These are phyloP conservation scores for Panthera tigris DNA, from an alignment of 2,113 vertebrate genomes.

Conservation along the genomic window DNA sequence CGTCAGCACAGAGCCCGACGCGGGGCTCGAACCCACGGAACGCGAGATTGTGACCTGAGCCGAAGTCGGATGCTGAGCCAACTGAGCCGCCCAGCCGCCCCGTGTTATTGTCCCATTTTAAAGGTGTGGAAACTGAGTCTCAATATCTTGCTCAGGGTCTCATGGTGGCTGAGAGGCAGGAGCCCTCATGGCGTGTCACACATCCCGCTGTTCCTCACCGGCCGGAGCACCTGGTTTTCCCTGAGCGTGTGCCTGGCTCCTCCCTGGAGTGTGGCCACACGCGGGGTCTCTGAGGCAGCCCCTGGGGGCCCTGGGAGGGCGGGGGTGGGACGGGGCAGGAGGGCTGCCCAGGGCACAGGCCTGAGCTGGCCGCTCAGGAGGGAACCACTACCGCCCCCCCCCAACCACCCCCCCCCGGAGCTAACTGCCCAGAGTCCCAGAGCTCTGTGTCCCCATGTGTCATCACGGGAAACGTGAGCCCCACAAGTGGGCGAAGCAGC, in stretches of 20 bases:
- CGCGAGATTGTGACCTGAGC: neutral
- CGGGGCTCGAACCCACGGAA: neutral
- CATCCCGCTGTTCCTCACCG: neutral
- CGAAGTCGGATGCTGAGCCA: neutral
- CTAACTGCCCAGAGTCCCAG: slow-evolving; percentile 48
- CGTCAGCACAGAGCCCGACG: accelerated
- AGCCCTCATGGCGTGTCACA: neutral
- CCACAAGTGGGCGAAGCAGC: neutral
- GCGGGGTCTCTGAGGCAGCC: neutral
- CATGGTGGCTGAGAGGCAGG: neutral
- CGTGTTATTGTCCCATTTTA: neutral
- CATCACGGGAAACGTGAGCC: slow-evolving; percentile 49
- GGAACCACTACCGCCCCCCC: slow-evolving; percentile 54
- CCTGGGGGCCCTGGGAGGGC: neutral
- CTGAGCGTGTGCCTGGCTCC: too few relatives aligned
- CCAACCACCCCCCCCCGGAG: neutral
- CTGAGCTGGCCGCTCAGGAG: neutral
- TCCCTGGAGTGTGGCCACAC: neutral
- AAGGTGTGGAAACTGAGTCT: neutral
- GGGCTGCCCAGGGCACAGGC: neutral
- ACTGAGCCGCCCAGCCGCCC: neutral
- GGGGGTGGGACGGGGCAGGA: neutral
- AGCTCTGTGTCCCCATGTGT: slow-evolving; percentile 50
- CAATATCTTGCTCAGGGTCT: neutral
- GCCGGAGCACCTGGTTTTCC: accelerated